Evolutionary conservation across 1,140 invertebrate genomes (phyloP).

Genomic region (Himalopsyche phryganea): DNA sequence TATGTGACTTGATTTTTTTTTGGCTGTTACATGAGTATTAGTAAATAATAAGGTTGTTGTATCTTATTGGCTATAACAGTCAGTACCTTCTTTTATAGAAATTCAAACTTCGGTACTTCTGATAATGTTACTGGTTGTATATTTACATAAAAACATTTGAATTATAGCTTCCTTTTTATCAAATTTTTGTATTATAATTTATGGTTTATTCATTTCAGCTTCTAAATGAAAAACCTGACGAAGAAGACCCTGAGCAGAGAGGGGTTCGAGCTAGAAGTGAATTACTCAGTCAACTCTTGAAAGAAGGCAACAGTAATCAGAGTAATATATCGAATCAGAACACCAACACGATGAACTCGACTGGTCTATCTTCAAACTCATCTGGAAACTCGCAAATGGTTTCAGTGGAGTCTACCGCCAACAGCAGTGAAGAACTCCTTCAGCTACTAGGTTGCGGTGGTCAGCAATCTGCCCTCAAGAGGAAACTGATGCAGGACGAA

Average conservation of each 20-base stretch:
- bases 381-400: background rate
- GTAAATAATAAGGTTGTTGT: too few relatives aligned
- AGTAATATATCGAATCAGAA: background rate
- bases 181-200: too few relatives aligned
- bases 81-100: too few relatives aligned
- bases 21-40: too few relatives aligned
- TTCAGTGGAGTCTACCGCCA: background rate
- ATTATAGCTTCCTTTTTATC: too few relatives aligned
- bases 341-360: background rate
- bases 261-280: slow-evolving; percentile 67
- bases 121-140: too few relatives aligned
- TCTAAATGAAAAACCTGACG: slow-evolving; percentile 79
- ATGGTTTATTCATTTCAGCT: slow-evolving; percentile 60
- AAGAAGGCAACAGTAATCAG: slow-evolving; percentile 56
- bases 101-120: too few relatives aligned
- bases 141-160: too few relatives aligned
- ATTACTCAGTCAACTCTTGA: slow-evolving; percentile 75
- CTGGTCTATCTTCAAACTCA: background rate
- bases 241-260: slow-evolving; percentile 65
- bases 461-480: slow-evolving; percentile 26
- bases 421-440: slow-evolving; percentile 21
- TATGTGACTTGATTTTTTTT: too few relatives aligned
- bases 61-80: too few relatives aligned
- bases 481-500: slow-evolving; percentile 32
- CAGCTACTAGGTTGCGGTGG: slow-evolving; percentile 26